A percentile compares a stretch with the other conserved stretches of the same genome.
Conservation (phyloP, 2,797 vertebrate species). For the Loris lydekkerianus region DNA sequence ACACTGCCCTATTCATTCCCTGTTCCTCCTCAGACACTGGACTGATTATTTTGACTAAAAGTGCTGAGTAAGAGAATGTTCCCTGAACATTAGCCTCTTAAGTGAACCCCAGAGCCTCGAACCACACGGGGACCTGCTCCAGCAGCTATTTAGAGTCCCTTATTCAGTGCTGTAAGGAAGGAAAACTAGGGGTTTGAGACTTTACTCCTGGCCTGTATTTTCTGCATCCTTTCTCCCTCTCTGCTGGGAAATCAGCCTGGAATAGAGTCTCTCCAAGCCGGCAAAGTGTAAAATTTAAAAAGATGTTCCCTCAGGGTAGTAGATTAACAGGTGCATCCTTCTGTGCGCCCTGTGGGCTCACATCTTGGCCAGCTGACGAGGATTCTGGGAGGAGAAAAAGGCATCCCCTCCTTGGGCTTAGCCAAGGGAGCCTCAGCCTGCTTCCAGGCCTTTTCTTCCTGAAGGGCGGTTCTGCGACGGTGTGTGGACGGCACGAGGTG, state of each 20-base stretch:
- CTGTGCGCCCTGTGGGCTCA: background rate
- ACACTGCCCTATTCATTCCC: slow-evolving; percentile 76
- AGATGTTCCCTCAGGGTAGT: background rate
- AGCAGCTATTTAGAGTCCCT: background rate
- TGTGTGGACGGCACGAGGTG: background rate
- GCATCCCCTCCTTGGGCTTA: background rate
- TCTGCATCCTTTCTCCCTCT: background rate
- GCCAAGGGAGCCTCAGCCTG: background rate
- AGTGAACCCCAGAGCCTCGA: background rate
- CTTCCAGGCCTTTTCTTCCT: background rate
- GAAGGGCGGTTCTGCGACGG: background rate
- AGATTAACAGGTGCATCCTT: background rate
- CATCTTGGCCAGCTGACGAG: background rate
- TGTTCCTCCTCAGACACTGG: slow-evolving; percentile 66
- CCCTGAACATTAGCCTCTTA: slow-evolving; percentile 53
- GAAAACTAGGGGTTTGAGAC: background rate
- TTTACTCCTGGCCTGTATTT: background rate
- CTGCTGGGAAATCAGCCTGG: background rate
- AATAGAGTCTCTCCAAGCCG: background rate
- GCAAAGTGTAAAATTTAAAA: background rate
- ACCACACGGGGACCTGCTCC: background rate
- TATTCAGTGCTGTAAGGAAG: background rate
- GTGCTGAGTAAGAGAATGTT: slow-evolving; percentile 79
- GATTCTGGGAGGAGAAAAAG: background rate
- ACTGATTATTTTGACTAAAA: slow-evolving; percentile 63